Percentiles rank a stretch among this genome's conserved stretches.
Evolutionary conservation across 2,113 vertebrate genomes (phyloP).

Genomic region (Todiramphus chloris): DNA sequence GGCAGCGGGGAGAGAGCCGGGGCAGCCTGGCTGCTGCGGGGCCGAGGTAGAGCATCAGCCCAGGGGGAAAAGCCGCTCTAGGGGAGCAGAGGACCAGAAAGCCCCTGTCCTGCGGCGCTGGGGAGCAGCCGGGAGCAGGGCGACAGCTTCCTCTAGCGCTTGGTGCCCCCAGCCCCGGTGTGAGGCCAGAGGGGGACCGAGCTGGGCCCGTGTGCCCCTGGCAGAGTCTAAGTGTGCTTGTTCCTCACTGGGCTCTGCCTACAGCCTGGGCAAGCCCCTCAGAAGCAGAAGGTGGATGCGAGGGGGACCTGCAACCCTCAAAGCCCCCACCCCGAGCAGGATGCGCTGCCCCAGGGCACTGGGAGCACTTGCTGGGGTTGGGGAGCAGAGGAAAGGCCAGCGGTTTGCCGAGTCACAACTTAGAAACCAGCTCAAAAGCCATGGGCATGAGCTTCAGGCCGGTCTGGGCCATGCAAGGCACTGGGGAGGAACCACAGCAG

Average conservation of each 20-base stretch:
- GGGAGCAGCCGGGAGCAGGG: background rate
- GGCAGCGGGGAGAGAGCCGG: background rate
- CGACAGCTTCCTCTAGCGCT: background rate
- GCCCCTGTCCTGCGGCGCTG: conserved; percentile 18
- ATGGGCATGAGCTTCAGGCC: background rate
- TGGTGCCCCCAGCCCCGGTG: background rate
- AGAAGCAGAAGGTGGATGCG: background rate
- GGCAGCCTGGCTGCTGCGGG: background rate
- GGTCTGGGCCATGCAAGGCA: background rate
- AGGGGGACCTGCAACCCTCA: background rate
- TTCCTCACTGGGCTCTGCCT: background rate
- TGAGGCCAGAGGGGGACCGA: fast-evolving
- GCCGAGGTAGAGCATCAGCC: conserved; percentile 44
- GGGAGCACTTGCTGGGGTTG: background rate
- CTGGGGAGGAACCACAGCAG: background rate
- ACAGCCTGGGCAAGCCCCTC: background rate
- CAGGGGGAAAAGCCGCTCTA: background rate
- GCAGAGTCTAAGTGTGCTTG: conserved; percentile 25
- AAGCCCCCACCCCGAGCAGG: fast-evolving
- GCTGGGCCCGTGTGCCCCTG: background rate
- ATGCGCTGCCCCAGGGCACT: background rate
- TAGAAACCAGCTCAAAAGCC: background rate
- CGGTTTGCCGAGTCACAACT: background rate
- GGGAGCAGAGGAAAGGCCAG: background rate
- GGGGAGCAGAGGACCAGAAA: conserved; percentile 55